These are phyloP conservation scores for Panurus biarmicus DNA, from an alignment of 2,113 vertebrate species.

Conservation along the genomic window DNA sequence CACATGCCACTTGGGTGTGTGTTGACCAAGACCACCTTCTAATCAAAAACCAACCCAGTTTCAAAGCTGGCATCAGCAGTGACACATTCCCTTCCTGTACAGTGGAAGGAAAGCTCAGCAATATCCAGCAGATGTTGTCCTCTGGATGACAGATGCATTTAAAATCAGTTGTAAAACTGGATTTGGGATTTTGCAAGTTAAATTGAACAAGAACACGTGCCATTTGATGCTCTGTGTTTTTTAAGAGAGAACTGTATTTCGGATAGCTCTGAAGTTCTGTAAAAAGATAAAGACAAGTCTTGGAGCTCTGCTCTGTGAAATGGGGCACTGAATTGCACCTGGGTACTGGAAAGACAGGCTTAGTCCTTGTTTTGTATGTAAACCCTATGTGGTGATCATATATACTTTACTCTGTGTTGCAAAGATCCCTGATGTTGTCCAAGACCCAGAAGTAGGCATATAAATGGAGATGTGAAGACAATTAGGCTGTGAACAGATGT, in stretches of 20 bases:
- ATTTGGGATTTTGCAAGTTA: conserved; percentile 1
- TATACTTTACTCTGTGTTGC: background rate
- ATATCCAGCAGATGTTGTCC: background rate
- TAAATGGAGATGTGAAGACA: background rate
- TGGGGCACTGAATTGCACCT: background rate
- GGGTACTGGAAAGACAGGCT: background rate
- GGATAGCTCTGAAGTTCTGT: background rate
- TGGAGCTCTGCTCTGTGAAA: background rate
- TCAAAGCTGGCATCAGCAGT: background rate
- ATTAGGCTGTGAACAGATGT: background rate
- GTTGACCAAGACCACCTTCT: background rate
- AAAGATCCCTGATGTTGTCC: background rate
- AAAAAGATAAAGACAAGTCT: background rate
- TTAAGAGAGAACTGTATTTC: background rate
- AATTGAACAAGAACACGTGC: background rate
- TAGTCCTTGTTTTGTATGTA: background rate
- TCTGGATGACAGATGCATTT: background rate
- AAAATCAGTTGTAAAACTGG: conserved; percentile 1
- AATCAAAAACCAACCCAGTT: background rate
- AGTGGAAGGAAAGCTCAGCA: background rate
- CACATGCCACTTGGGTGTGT: fast-evolving
- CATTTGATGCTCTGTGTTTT: background rate
- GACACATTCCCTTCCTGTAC: background rate
- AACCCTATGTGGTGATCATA: background rate
- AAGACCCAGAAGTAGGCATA: background rate